These are phyloP conservation scores for Heteropelma amictum DNA, from an alignment of 2,888 invertebrate species.

Conservation along the genomic window DNA sequence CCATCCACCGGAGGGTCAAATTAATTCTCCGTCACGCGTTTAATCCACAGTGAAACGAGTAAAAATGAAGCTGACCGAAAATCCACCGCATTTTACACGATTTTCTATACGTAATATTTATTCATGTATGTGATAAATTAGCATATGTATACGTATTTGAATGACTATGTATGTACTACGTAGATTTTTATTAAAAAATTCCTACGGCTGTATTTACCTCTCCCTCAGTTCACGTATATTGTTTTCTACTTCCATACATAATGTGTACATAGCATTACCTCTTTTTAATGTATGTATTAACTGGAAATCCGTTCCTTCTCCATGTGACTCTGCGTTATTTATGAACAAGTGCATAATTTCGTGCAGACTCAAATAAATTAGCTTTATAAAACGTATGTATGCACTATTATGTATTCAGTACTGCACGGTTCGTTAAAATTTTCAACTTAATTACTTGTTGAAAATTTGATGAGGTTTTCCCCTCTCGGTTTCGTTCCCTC, in stretches of 20 bases:
- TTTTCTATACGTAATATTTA: too few relatives aligned
- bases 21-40: slow-evolving; percentile 50
- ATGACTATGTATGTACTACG: not conserved
- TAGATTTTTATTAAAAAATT: not conserved
- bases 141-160: not conserved
- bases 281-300: not conserved
- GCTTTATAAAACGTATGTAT: not conserved
- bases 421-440: slow-evolving; percentile 20
- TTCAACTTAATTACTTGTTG: slow-evolving; percentile 16
- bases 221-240: too few relatives aligned
- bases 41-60: slow-evolving; percentile 43
- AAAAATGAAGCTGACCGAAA: slow-evolving; percentile 47
- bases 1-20: slow-evolving; percentile 52
- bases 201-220: not conserved
- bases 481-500: too few relatives aligned
- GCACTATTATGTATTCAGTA: not conserved
- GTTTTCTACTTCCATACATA: too few relatives aligned
- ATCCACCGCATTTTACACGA: too few relatives aligned
- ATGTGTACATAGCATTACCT: too few relatives aligned
- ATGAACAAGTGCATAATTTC: too few relatives aligned
- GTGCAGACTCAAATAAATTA: slow-evolving; percentile 4
- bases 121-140: too few relatives aligned
- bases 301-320: slow-evolving; percentile 2
- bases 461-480: slow-evolving; percentile 7
- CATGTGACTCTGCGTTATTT: not conserved